These are phyloP conservation scores for Psilopogon haemacephalus DNA, from an alignment of 2,113 vertebrate species.

Conservation along the genomic window DNA sequence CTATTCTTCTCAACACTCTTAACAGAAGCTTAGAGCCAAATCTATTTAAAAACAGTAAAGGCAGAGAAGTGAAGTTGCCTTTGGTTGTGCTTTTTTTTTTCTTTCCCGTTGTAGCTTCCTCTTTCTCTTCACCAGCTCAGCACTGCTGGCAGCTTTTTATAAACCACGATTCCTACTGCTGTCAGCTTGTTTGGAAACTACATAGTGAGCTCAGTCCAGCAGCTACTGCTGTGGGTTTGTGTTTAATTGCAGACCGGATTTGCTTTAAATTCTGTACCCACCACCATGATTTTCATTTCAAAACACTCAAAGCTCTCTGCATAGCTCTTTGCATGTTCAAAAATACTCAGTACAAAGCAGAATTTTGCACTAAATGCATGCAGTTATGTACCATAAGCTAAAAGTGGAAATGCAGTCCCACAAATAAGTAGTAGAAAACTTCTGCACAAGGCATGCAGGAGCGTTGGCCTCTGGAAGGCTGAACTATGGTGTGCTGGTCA, in stretches of 20 bases:
- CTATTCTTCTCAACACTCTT: background rate
- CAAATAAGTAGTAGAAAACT: background rate
- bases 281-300: background rate
- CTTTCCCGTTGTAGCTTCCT: slow-evolving; percentile 66
- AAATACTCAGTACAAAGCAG: background rate
- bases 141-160: slow-evolving; percentile 74
- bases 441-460: background rate
- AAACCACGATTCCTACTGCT: slow-evolving; percentile 72
- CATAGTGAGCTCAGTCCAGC: slow-evolving; percentile 44
- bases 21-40: slow-evolving; percentile 27
- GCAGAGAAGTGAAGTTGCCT: slow-evolving; percentile 66
- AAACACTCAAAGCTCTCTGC: background rate
- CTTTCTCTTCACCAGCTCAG: slow-evolving; percentile 76
- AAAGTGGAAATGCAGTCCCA: background rate
- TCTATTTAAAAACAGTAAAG: slow-evolving; percentile 67
- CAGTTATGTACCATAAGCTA: background rate
- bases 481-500: background rate
- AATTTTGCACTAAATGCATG: background rate
- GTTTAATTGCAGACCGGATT: background rate
- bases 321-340: background rate
- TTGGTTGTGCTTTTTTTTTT: slow-evolving; percentile 60
- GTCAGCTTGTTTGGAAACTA: slow-evolving; percentile 70
- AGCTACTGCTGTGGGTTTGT: slow-evolving; percentile 27
- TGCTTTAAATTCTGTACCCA: slow-evolving; percentile 1
- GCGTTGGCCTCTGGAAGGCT: background rate